Conservation (phyloP, 2,797 vertebrate genomes). For the Buphagus erythrorhynchus region DNA sequence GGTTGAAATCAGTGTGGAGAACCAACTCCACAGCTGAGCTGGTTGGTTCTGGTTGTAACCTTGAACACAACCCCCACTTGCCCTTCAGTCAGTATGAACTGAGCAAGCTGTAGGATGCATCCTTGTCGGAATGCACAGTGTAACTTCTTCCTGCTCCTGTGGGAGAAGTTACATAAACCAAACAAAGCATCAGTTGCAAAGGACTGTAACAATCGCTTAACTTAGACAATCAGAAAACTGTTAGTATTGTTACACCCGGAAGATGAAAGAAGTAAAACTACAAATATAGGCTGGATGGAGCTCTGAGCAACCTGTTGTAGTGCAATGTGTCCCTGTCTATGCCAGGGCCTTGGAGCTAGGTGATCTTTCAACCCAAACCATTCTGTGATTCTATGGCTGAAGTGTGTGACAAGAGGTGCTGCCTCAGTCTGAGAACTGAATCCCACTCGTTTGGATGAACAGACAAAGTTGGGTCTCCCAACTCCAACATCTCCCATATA, state of each 20-base stretch:
- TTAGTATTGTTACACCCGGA: not conserved
- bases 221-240: not conserved
- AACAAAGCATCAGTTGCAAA: fast-evolving
- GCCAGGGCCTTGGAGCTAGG: not conserved
- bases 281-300: not conserved
- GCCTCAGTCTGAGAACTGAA: not conserved
- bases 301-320: not conserved
- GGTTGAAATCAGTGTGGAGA: not conserved
- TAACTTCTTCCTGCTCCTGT: not conserved
- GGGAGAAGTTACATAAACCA: not conserved
- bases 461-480: not conserved
- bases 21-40: not conserved
- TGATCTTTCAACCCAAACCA: not conserved
- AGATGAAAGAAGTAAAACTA: not conserved
- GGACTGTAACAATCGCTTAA: not conserved
- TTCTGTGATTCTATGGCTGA: not conserved
- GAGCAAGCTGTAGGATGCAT: not conserved
- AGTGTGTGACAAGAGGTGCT: not conserved
- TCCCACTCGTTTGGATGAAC: not conserved
- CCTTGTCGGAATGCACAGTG: not conserved
- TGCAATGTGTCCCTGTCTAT: not conserved
- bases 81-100: fast-evolving
- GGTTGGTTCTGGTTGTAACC: not conserved
- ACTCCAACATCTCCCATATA: fast-evolving
- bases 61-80: not conserved